A percentile compares a stretch with the other conserved stretches of the same genome.
Evolutionary conservation across 2,797 vertebrate genomes (phyloP).

Genomic region (Enteromius afrohamiltoni): DNA sequence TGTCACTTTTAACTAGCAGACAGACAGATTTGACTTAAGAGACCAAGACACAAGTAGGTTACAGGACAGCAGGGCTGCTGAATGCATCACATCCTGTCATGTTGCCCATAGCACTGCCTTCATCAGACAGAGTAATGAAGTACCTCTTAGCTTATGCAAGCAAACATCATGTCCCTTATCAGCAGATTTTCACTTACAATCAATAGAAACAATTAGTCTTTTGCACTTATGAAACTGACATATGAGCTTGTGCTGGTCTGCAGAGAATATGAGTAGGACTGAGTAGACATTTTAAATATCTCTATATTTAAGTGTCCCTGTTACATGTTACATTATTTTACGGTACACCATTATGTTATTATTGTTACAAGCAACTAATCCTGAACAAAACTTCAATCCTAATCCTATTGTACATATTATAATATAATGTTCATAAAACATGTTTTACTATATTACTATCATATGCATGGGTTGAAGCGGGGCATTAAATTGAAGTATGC

Average conservation of each 20-base stretch:
- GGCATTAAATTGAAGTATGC: slow-evolving; percentile 18
- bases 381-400: background rate
- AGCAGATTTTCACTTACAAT: slow-evolving; percentile 9
- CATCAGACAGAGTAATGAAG: slow-evolving; percentile 18
- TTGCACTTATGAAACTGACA: background rate
- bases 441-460: background rate
- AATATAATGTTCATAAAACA: background rate
- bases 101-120: slow-evolving; percentile 29
- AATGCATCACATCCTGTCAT: slow-evolving; percentile 44
- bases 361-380: background rate
- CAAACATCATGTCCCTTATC: slow-evolving; percentile 25
- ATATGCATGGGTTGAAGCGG: background rate
- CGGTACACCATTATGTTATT: background rate
- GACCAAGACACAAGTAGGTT: slow-evolving; percentile 43
- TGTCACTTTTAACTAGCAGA: background rate
- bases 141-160: slow-evolving; percentile 34
- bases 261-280: background rate
- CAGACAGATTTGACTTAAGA: slow-evolving; percentile 63
- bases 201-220: slow-evolving; percentile 15
- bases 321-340: background rate
- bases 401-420: background rate
- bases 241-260: background rate
- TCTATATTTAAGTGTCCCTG: background rate
- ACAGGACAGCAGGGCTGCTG: slow-evolving; percentile 25
- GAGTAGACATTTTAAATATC: background rate